Evolutionary conservation across 92 coral and sea anemone genomes (phyloP).

Genomic region (Virgularia gustaviana): DNA sequence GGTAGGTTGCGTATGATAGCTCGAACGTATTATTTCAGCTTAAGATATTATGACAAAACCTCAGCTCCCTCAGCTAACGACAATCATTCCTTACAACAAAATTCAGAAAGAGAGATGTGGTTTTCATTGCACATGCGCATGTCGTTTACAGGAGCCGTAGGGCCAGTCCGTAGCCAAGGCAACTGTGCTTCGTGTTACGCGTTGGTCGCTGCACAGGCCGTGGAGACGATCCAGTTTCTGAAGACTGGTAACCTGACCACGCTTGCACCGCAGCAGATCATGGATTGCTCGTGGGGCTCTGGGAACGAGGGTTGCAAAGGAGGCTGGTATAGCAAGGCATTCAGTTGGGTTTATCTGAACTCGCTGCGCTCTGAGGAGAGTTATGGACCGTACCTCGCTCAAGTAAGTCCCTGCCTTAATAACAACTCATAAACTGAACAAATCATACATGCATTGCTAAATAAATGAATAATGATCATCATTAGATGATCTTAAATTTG

Average conservation of each 20-base stretch:
- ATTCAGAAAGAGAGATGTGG: too few relatives aligned
- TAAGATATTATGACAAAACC: too few relatives aligned
- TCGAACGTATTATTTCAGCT: too few relatives aligned
- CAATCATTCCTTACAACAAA: too few relatives aligned
- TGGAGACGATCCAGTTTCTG: slow-evolving; percentile 93
- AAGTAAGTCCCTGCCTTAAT: slow-evolving; percentile 51
- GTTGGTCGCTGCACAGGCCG: slow-evolving; percentile 81
- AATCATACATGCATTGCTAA: too few relatives aligned
- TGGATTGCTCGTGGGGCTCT: slow-evolving; percentile 99
- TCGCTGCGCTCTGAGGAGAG: slow-evolving; percentile 83
- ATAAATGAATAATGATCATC: too few relatives aligned
- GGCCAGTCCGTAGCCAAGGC: slow-evolving; percentile 94
- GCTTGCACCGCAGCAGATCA: slow-evolving; percentile 85
- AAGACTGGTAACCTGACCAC: slow-evolving; percentile 79
- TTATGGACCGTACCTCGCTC: slow-evolving; percentile 94
- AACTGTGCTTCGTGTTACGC: slow-evolving; percentile 98
- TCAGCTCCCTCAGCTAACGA: too few relatives aligned
- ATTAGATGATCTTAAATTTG: too few relatives aligned
- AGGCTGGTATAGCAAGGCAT: slow-evolving; percentile 90
- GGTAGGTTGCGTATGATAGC: too few relatives aligned
- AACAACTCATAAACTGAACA: too few relatives aligned
- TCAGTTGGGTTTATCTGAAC: slow-evolving; percentile 90
- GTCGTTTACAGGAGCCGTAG: slow-evolving; percentile 69
- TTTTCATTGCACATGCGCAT: too few relatives aligned
- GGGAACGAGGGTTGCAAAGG: slow-evolving; percentile 98